Conservation (phyloP, 1,140 invertebrate genomes). For the Diabrotica undecimpunctata region DNA sequence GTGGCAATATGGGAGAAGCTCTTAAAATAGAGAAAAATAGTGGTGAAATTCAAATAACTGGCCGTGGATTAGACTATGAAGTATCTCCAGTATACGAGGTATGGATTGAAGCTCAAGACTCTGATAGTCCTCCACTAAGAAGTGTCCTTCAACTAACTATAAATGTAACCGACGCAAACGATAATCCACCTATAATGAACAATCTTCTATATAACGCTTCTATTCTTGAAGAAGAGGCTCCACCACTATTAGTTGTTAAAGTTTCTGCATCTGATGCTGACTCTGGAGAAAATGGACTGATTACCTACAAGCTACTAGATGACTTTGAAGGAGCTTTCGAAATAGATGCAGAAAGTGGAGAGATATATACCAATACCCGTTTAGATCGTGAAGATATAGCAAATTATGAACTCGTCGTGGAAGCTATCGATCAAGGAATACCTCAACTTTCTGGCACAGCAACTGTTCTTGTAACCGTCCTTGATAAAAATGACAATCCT, state of each 20-base stretch:
- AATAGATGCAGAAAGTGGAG: constrained; percentile 75
- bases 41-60: constrained; percentile 74
- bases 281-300: constrained; percentile 79
- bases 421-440: constrained; percentile 82
- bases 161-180: constrained; percentile 87
- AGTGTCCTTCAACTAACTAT: constrained; percentile 74
- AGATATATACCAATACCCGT: constrained; percentile 82
- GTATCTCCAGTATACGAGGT: constrained; percentile 78
- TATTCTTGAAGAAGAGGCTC: constrained; percentile 80
- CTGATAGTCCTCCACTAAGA: constrained; percentile 73
- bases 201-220: constrained; percentile 76
- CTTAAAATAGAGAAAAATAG: constrained; percentile 74
- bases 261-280: constrained; percentile 83
- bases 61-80: constrained; percentile 84
- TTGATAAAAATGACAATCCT: constrained; percentile 94
- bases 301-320: constrained; percentile 73
- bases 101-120: constrained; percentile 89
- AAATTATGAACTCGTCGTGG: constrained; percentile 77
- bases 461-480: constrained; percentile 77
- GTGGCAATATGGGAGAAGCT: constrained; percentile 84
- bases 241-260: constrained; percentile 71
- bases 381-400: constrained; percentile 87
- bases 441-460: constrained; percentile 79
- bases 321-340: constrained; percentile 76
- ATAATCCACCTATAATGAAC: constrained; percentile 83